Base-by-base conservation (phyloP, 1,140 invertebrate species). In the Brachionus plicatilis region DNA sequence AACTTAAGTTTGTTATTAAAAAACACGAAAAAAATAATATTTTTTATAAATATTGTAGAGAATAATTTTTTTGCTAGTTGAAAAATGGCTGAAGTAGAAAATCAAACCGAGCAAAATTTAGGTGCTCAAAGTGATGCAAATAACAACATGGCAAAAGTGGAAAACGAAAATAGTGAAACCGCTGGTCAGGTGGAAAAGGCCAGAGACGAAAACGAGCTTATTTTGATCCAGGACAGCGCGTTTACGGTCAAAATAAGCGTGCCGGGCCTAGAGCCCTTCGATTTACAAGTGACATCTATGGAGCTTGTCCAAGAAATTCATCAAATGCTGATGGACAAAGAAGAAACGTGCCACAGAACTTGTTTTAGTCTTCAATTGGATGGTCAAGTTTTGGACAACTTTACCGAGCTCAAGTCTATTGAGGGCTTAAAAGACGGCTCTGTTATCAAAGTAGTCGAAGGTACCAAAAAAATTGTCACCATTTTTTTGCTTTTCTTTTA, bases 251-350 rank as follows among this genome's bases (percentile, higher is more conserved):
- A 82, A 82, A 82, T 82, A 60, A 43, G 24, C 33, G 79, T 82
- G 8, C 79, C 79, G 27, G 83, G 70, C 27, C n/a, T 84, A 20
- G 83, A 84, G 6, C 27, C 60, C 2, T 75, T 84, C 27, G 83
- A 84, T 43, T 29, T 84, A 43, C 83, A 66, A 29, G 83, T 84
- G 9, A 84, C 83, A 45, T 60, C 68, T 47, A 75, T 53, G 60
- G 83, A 99, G 89, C 90, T 99, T 50, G 96, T 99, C 0, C 97
- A 99, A 91, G 97, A 99, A 91, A 97, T 99, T 75, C 96, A 98
- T 89, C 96, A 98, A 90, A 91, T 98, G 72, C 90, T 99, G 8
- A 97, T 98, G 95, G 97, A 99, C 88, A 91, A 96, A 43, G 96
- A 99, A 89, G 96, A 99, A 87, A 98, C 96, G 0, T 99, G 97